These are phyloP conservation scores for Laterallus jamaicensis DNA, from an alignment of 2,113 vertebrate species.

Conservation along the genomic window DNA sequence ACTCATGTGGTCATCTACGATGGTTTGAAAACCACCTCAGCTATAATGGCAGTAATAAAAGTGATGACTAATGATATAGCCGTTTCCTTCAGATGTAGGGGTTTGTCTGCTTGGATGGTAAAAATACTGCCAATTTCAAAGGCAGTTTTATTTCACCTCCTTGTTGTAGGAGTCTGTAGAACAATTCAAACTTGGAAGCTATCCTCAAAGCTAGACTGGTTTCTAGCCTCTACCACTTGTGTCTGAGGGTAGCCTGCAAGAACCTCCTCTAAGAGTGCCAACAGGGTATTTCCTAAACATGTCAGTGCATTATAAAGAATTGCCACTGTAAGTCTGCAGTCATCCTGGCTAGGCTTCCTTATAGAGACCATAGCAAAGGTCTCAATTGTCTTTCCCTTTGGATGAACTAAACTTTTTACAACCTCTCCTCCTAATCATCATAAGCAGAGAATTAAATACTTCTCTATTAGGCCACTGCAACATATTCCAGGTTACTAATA, in stretches of 20 bases:
- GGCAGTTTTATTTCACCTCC: neutral
- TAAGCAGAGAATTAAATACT: neutral
- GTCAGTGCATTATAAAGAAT: neutral
- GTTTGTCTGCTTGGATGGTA: neutral
- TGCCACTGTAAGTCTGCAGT: neutral
- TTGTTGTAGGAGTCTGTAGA: neutral
- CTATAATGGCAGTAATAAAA: neutral
- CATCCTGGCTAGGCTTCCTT: neutral
- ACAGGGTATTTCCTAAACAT: neutral
- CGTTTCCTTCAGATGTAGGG: neutral
- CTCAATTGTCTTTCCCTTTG: neutral
- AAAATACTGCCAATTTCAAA: neutral
- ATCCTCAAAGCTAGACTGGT: neutral
- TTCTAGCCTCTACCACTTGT: neutral
- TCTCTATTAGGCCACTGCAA: neutral
- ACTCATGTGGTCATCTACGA: fast-evolving
- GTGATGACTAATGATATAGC: neutral
- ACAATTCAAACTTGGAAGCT: neutral
- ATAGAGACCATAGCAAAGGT: neutral
- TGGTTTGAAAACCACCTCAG: neutral
- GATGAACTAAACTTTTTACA: neutral
- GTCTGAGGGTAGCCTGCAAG: neutral
- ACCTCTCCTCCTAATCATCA: neutral
- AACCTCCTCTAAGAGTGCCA: neutral
- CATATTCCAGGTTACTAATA: neutral